Evolutionary conservation across 2,113 vertebrate genomes (phyloP), one percentile per base, ranked within the genome.

Genomic region (Apodemus sylvaticus): DNA sequence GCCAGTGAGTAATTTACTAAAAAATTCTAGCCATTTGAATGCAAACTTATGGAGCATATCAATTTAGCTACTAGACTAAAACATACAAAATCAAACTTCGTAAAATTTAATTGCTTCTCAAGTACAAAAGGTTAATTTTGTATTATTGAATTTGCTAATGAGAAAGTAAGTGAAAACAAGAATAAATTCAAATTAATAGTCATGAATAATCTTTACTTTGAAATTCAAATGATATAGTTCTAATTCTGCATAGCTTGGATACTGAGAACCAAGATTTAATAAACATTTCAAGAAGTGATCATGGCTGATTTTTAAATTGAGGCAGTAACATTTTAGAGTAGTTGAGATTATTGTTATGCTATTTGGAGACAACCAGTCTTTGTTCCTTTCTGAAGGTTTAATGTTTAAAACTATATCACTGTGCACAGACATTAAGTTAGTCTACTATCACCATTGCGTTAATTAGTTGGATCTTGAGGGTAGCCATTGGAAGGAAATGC

Each of bases 181-280:
- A 97, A 94, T 95, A 66, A 97, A 97, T 96, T 95, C 55, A 92
- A 96, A 94, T 95, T 94, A 97, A 74, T 90, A 93, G 95, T 97
- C 79, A 88, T n/a, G 95, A 94, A 79, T 94, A 94, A 81, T 96
- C 53, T 93, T 94, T 60, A 64, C 42, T 96, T 97, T 96, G 88
- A 96, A 89, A 70, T 93, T 92, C 81, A 95, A 89, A 85, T 87
- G 78, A 83, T 92, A 85, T 13, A 82, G 45, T 92, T 92, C 13
- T 20, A 96, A 71, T 51, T 94, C 24, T 66, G 91, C 94, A 90
- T 73, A 68, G 34, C 58, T 81, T 93, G 91, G 53, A 89, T 82
- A 86, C 17, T 20, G 48, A 42, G 92, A 94, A 42, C 79, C 94
- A 93, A 64, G 77, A 51, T 60, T 85, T 55, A 11, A 89, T 93